phyloP scores from a whole-genome alignment of 2,797 vertebrate species.

The Botia kubotai region DNA sequence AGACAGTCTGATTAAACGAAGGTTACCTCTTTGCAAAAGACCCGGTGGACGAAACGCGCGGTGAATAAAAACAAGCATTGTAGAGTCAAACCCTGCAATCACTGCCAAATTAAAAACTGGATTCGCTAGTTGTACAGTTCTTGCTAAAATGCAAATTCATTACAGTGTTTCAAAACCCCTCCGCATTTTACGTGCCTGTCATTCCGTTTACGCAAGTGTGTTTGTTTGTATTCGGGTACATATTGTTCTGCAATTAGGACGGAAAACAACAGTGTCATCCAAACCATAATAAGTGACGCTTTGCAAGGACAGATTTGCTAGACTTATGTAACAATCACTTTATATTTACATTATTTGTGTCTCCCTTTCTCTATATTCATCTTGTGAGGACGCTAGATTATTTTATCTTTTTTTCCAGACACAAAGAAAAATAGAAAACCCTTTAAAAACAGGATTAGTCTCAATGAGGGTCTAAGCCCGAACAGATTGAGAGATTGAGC shows the following conservation, averaged over 20 bases:
- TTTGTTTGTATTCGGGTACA: neutral
- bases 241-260: constrained; percentile 1
- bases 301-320: too few relatives aligned
- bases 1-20: constrained; percentile 74
- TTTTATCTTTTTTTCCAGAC: constrained; percentile 73
- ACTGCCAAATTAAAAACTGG: neutral
- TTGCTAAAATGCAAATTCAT: constrained; percentile 18
- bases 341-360: too few relatives aligned
- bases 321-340: too few relatives aligned
- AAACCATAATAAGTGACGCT: neutral
- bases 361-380: neutral
- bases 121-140: neutral
- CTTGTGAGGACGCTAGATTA: constrained; percentile 59
- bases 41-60: constrained; percentile 77
- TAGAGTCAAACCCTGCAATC: neutral
- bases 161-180: constrained; percentile 13
- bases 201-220: neutral
- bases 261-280: too few relatives aligned
- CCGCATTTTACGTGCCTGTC: neutral
- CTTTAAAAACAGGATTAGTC: constrained; percentile 79
- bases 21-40: constrained; percentile 70
- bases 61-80: constrained; percentile 70
- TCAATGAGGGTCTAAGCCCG: constrained; percentile 73
- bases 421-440: constrained; percentile 69
- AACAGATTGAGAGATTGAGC: constrained; percentile 76